Percentiles rank a stretch among this genome's conserved stretches.
Evolutionary conservation across 1,140 invertebrate species (phyloP).

Genomic region (Heliconius congener): DNA sequence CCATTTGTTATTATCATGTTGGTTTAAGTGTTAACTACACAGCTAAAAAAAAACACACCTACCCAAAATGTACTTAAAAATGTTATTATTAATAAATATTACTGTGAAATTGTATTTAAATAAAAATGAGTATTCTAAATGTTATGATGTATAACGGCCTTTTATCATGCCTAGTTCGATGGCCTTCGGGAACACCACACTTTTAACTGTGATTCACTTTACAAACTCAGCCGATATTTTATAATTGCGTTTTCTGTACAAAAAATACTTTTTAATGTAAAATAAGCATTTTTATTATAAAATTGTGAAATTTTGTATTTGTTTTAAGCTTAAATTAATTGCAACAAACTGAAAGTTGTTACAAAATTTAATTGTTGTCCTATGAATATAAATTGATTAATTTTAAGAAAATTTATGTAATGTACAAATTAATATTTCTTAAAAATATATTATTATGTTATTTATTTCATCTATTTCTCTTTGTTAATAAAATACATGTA

Average conservation of each 20-base stretch:
- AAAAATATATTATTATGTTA: slow-evolving; percentile 78
- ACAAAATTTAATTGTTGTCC: slow-evolving; percentile 63
- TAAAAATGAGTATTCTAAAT: slow-evolving; percentile 53
- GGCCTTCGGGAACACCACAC: slow-evolving; percentile 68
- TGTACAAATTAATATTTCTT: slow-evolving; percentile 80
- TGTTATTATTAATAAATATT: slow-evolving; percentile 57
- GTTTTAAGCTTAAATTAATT: slow-evolving; percentile 39
- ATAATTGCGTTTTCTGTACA: slow-evolving; percentile 45
- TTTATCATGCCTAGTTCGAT: slow-evolving; percentile 51
- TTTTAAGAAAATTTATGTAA: slow-evolving; percentile 65
- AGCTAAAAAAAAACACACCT: slow-evolving; percentile 41
- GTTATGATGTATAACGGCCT: slow-evolving; percentile 53
- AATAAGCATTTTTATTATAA: slow-evolving; percentile 36
- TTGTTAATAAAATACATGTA: slow-evolving; percentile 73
- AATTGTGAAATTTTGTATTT: slow-evolving; percentile 34
- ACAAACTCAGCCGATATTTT: slow-evolving; percentile 72
- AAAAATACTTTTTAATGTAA: slow-evolving; percentile 42
- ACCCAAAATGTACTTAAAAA: slow-evolving; percentile 67
- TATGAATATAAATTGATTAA: slow-evolving; percentile 51
- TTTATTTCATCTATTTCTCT: slow-evolving; percentile 79
- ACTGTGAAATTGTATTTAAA: slow-evolving; percentile 35
- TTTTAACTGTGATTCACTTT: slow-evolving; percentile 76
- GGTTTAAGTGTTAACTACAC: slow-evolving; percentile 30
- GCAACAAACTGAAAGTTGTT: slow-evolving; percentile 59
- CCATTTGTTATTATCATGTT: neutral